Evolutionary conservation across 2,113 vertebrate genomes (phyloP).

Genomic region (Gallinago media): DNA sequence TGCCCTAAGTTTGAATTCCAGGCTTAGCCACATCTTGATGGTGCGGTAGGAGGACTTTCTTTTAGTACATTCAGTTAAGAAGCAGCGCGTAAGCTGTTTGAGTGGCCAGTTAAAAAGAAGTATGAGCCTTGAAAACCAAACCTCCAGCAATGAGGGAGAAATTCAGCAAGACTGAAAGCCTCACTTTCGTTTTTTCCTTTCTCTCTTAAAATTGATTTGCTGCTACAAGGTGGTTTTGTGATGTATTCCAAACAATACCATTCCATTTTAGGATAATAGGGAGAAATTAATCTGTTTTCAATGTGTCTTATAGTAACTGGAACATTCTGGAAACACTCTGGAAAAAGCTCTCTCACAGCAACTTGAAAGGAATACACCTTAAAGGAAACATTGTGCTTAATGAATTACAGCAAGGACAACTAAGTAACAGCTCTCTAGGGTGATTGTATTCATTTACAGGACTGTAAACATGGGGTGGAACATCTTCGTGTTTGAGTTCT

Average conservation of each 20-base stretch:
- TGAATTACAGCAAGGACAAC: neutral
- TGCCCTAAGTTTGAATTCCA: neutral
- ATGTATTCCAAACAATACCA: neutral
- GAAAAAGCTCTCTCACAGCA: neutral
- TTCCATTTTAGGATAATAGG: neutral
- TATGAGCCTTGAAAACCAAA: constrained; percentile 21
- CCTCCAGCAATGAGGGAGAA: neutral
- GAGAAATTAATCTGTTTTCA: neutral
- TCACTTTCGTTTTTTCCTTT: neutral
- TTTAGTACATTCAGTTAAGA: neutral
- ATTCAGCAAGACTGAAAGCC: neutral
- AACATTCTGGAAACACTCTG: neutral
- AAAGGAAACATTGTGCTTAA: neutral
- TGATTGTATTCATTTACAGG: neutral
- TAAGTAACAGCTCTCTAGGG: neutral
- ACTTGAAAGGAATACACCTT: neutral
- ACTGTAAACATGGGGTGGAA: neutral
- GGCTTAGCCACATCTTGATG: neutral
- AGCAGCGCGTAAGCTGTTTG: neutral
- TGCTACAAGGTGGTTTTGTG: neutral
- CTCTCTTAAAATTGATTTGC: neutral
- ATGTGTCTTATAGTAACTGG: neutral
- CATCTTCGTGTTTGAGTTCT: neutral
- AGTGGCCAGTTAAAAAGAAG: constrained; percentile 4
- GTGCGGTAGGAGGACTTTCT: neutral